phyloP scores from a whole-genome alignment of 2,113 vertebrate species.

The Chloroceryle aenea region DNA sequence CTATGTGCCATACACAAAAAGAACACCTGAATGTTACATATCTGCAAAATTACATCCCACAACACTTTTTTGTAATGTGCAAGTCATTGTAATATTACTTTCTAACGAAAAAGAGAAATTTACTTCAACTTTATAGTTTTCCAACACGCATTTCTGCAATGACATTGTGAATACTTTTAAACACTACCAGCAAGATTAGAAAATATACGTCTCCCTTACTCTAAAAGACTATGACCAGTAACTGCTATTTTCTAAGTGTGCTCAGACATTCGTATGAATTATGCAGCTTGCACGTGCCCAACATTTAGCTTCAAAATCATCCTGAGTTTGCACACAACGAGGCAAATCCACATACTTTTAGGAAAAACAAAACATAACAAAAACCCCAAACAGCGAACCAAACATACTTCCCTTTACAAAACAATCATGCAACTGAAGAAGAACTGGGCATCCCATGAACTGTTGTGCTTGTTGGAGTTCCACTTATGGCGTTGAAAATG shows the following conservation, averaged over 20 bases:
- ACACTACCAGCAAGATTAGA: constrained; percentile 69
- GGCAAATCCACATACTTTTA: constrained; percentile 17
- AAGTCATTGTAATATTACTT: constrained; percentile 64
- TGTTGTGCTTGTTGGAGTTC: constrained; percentile 91
- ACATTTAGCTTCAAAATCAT: constrained; percentile 69
- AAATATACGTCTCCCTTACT: constrained; percentile 59
- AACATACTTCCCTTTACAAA: background rate
- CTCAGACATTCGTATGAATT: constrained; percentile 4
- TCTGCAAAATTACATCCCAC: constrained; percentile 73
- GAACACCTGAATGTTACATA: constrained; percentile 69
- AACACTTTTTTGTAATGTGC: constrained; percentile 68
- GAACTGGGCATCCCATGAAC: constrained; percentile 94
- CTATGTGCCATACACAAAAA: constrained; percentile 76
- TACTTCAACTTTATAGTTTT: constrained; percentile 51
- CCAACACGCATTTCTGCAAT: constrained; percentile 49
- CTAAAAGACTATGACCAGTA: constrained; percentile 55
- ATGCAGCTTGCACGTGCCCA: constrained; percentile 35
- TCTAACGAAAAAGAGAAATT: constrained; percentile 62
- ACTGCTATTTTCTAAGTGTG: constrained; percentile 53
- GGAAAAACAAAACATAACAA: background rate
- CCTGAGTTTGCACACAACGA: constrained; percentile 78
- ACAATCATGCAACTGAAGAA: constrained; percentile 90
- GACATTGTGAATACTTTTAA: constrained; percentile 61
- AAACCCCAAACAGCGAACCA: background rate
- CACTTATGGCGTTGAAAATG: constrained; percentile 98